These are phyloP conservation scores for Chironomus striatipennis DNA, from an alignment of 1,140 invertebrate species.

Conservation along the genomic window DNA sequence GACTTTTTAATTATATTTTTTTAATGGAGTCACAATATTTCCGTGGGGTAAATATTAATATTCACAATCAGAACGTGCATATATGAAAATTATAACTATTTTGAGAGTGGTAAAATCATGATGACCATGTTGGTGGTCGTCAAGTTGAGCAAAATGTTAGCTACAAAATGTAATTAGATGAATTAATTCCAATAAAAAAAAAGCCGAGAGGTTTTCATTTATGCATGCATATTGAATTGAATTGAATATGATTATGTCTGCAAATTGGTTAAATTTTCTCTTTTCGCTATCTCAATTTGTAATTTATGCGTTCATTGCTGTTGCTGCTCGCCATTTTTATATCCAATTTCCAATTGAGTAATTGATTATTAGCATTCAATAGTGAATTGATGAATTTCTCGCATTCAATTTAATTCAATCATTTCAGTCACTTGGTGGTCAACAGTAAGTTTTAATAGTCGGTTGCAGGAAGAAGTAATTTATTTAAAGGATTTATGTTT, in stretches of 20 bases:
- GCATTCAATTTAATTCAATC: not conserved
- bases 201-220: too few relatives aligned
- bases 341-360: constrained; percentile 19
- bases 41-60: too few relatives aligned
- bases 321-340: not conserved
- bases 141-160: not conserved
- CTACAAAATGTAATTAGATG: not conserved
- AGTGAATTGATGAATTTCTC: constrained; percentile 5
- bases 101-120: not conserved
- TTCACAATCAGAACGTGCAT: too few relatives aligned
- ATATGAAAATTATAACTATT: too few relatives aligned
- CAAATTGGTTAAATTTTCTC: not conserved
- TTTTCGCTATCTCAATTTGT: too few relatives aligned
- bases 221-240: too few relatives aligned
- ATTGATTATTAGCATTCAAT: constrained; percentile 24
- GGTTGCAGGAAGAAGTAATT: constrained; percentile 4
- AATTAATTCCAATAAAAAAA: not conserved
- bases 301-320: constrained; percentile 3
- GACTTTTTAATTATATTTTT: too few relatives aligned
- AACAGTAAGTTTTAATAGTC: too few relatives aligned
- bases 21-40: too few relatives aligned
- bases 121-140: not conserved
- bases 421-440: not conserved
- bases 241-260: too few relatives aligned
- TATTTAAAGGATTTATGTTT: too few relatives aligned